These are phyloP conservation scores for Lasioglossum villosulum DNA, from an alignment of 2,888 invertebrate species.

Conservation along the genomic window DNA sequence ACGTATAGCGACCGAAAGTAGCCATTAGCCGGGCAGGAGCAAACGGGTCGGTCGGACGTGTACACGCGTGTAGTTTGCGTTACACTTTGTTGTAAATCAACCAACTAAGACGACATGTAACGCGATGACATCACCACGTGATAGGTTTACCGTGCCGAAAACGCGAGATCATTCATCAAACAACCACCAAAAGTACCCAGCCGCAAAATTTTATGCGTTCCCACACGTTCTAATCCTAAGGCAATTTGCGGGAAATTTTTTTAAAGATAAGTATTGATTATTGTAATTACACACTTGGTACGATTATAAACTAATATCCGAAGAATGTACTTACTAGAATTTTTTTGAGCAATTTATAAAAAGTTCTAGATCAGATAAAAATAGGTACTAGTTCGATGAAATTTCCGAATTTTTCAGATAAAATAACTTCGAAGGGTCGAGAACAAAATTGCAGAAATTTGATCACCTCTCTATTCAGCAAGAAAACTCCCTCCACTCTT, in stretches of 20 bases:
- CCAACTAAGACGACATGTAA: conserved; percentile 10
- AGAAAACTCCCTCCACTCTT: neutral
- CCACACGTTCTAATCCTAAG: neutral
- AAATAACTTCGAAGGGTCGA: neutral
- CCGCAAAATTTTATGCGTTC: neutral
- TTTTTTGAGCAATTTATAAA: neutral
- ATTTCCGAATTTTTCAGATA: neutral
- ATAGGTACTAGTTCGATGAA: neutral
- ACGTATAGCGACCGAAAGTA: conserved; percentile 28
- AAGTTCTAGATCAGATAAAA: neutral
- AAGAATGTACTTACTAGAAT: neutral
- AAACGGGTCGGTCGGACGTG: conserved; percentile 25
- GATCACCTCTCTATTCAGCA: neutral
- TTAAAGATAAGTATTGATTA: neutral
- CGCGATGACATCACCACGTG: conserved; percentile 36
- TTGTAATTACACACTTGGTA: neutral
- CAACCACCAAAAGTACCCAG: neutral
- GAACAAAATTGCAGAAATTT: neutral
- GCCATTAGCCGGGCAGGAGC: conserved; percentile 14
- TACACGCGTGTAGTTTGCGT: conserved; percentile 44
- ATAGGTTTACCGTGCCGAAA: conserved; percentile 56
- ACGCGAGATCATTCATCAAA: conserved; percentile 8
- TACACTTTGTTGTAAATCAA: conserved; percentile 60
- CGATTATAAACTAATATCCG: neutral
- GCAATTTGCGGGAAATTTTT: neutral